Evolutionary conservation across 2,888 invertebrate species (phyloP), one percentile per base, ranked within the genome.

Genomic region (Prenolepis imparis): DNA sequence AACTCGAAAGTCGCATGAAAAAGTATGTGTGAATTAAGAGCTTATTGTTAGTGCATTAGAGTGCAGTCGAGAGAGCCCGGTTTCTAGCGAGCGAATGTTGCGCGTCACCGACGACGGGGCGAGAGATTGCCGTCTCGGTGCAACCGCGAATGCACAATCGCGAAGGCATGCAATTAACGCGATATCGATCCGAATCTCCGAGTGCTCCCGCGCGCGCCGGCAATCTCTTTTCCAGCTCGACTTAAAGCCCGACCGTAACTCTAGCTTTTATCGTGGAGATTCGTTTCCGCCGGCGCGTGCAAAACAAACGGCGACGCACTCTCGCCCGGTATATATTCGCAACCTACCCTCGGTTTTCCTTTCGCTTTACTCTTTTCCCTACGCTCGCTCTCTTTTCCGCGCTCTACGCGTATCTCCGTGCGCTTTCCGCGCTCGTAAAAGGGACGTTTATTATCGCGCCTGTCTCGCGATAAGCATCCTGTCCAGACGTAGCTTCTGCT

Each of bases 391-490:
- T 41, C n/a, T n/a, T 81, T 85, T 72, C 64, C 57, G 68, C 61
- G 24, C 75, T 64, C 67, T 75, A 70, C 48, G 52, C 61, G 63
- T 77, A 84, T 48, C 80, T 66, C n/a, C n/a, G n/a, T 66, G 55
- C 44, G 44, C 89, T 87, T 87, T 86, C 89, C 86, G 85, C 85
- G 88, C 91, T 92, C 91, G 90, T 93, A 92, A 93, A 92, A 80
- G 89, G 87, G 88, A 90, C 89, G 90, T 92, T 92, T 92, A 92
- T 91, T 93, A 92, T 93, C 92, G 90, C 88, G 89, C 87, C 88
- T 84, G 87, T 88, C 77, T 78, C 75, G 84, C 90, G 93, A 90
- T 90, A 90, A 90, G 90, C 86, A 84, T 55, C 55, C 84, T 77
- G 63, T 80, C 77, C 80, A 44, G 83, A 84, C 44, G 77, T 48